Percentiles rank a stretch among this genome's conserved stretches.
These are phyloP conservation scores for Epinotia bilunana DNA, from an alignment of 2,888 invertebrate genomes.

Conservation along the genomic window DNA sequence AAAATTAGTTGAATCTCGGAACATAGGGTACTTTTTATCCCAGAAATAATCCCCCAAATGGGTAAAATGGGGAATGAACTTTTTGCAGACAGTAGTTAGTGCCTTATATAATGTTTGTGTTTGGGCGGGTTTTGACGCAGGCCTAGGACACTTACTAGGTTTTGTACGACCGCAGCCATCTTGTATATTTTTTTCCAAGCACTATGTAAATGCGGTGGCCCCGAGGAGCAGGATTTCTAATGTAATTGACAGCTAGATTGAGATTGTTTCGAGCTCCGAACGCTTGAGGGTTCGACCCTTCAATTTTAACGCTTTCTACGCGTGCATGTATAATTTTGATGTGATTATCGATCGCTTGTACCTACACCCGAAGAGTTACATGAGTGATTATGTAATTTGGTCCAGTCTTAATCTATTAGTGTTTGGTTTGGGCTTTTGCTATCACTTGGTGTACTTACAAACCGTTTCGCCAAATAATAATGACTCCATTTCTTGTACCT, in stretches of 20 bases:
- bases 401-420: conserved; percentile 5
- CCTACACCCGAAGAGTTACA: conserved; percentile 4
- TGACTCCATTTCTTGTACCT: no score
- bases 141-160: conserved; percentile 1
- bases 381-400: conserved; percentile 15
- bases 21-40: no score
- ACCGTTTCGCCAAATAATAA: not conserved
- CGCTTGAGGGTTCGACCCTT: conserved; percentile 24
- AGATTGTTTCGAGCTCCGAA: conserved; percentile 52
- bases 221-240: conserved; percentile 70
- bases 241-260: conserved; percentile 74
- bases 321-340: conserved; percentile 43
- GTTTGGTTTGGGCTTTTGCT: not conserved
- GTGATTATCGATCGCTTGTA: conserved; percentile 28
- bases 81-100: no score
- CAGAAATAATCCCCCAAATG: no score
- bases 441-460: not conserved
- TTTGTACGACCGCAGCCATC: conserved; percentile 3
- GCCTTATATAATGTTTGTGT: no score
- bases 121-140: no score
- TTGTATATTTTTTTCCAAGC: conserved; percentile 32
- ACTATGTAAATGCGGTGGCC: conserved; percentile 65
- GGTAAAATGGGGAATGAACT: no score
- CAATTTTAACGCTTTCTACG: conserved; percentile 9
- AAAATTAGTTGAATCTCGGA: no score